Evolutionary conservation across 2,888 invertebrate species (phyloP).

Genomic region (Rugalucina vietnamica): DNA sequence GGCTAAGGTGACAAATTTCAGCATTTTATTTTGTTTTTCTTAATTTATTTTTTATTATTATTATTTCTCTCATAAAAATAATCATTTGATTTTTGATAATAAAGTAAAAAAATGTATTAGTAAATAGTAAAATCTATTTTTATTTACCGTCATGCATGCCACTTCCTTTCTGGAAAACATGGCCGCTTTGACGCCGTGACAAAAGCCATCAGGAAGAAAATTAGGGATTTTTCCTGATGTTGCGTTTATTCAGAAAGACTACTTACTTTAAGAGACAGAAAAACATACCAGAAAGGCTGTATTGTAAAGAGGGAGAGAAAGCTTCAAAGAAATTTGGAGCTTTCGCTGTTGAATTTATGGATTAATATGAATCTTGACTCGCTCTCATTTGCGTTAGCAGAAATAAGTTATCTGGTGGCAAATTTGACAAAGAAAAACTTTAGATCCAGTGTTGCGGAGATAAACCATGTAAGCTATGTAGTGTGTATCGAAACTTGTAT

Average conservation of each 20-base stretch:
- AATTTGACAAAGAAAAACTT: conserved; percentile 98
- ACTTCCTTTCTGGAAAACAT: conserved; percentile 62
- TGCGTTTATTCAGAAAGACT: conserved; percentile 59
- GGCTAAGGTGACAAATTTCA: no score
- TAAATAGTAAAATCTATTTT: neutral
- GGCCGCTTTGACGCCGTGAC: conserved; percentile 80
- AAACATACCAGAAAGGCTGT: conserved; percentile 43
- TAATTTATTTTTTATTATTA: neutral
- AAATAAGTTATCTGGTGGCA: conserved; percentile 98
- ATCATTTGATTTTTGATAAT: neutral
- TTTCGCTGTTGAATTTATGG: conserved; percentile 91
- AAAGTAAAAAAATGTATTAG: neutral
- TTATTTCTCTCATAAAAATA: neutral
- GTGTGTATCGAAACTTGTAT: neutral
- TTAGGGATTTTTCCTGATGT: conserved; percentile 70
- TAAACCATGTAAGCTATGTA: conserved; percentile 91
- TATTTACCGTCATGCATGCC: neutral
- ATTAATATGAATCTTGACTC: conserved; percentile 91
- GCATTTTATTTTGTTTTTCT: neutral
- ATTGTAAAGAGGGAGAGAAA: conserved; percentile 71
- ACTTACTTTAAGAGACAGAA: conserved; percentile 62
- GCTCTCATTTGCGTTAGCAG: conserved; percentile 99
- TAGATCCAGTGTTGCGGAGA: conserved; percentile 94
- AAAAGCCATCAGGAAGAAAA: conserved; percentile 61
- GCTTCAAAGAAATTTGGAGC: conserved; percentile 89